Base-by-base conservation (phyloP, 1,140 invertebrate species). In the Glomeris maerens region DNA sequence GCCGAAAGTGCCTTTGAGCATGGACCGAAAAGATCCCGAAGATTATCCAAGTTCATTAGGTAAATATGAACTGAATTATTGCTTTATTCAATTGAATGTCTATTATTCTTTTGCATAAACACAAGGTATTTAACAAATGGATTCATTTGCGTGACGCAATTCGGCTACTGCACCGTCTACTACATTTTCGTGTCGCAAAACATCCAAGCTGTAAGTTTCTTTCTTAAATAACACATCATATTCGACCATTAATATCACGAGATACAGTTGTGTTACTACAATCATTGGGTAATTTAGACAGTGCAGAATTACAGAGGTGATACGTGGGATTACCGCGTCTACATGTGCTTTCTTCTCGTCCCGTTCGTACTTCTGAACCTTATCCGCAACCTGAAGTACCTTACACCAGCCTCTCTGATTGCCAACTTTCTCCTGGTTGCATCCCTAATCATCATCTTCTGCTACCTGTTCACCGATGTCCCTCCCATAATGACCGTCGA, bases 91-190 rank as follows among this genome's bases (percentile, higher is more conserved):
- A 17, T 36, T 10, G 17, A 17, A 36, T 36, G 10, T 42, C 17
- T 5, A 42, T 10, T 21, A 42, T 42, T 21, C 25, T 46, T 27
- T 20, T 41, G 52, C 61, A 55, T 59, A 69, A 65, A 64, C 74
- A 74, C 65, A 67, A 82, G 82, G 59, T 80, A 79, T 28, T 57
- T 79, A 55, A 75, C 84, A 27, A 85, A 84, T 63, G 66, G 78
- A 50, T 89, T 91, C 68, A 71, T 96, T 47, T 84, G 88, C 54
- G 78, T 94, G 55, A 93, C 89, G 27, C 91, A 95, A 73, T 68
- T 95, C 58, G 91, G 91, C 29, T 95, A 95, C 70, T 96, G 91
- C 66, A 93, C 88, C 72, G 89, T 94, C 0, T 96, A 96, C 68
- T 84, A 92, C 64, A 77, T 95, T n/a, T 96, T 95, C 74, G 85